Base-by-base conservation (phyloP, 1,140 invertebrate species). In the Yoshiicerus persimilis region DNA sequence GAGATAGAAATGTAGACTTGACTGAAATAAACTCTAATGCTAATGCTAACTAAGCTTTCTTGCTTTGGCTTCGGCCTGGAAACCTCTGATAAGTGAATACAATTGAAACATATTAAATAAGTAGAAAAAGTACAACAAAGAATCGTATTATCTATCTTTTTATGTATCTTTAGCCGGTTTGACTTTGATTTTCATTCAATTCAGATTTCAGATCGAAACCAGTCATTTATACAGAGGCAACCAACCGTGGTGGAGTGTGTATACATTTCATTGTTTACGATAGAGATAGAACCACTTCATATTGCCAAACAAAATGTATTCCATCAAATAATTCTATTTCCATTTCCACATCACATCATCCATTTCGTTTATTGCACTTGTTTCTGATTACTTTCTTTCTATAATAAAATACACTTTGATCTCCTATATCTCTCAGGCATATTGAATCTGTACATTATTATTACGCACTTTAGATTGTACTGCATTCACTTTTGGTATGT, bases 41-140 rank as follows among this genome's bases (percentile, higher is more conserved):
- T 56, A 56, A 56, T 56, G 4, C 47, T 56, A n/a, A 56, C 47
- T 56, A 56, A 56, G 47, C 47, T 56, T n/a, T 20, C 20, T 47
- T 20, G 39, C 5, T 47, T n/a, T 56, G 4, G 13, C 11, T 56
- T 16, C 16, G 13, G 47, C 20, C 16, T 80, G 30, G 30, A 80
- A 80, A 20, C n/a, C 75, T 5, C 20, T 36, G 75, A 80, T 80
- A 80, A 80, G 75, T 34, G 75, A 80, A 80, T 80, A 38, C 75
- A 80, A 80, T 80, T 80, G 75, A 80, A 80, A 36, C 75, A 34
- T 34, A 20, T 30, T 80, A 80, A 80, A 36, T 80, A 80, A 80
- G 38, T 80, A 80, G 10, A 36, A 20, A 75, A 30, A 77, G 27
- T 23, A 70, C 64, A 56, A 56, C 47, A 80, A 80, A 80, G 75